Evolutionary conservation across 2,113 vertebrate species (phyloP), one percentile per base, ranked within the genome.

Genomic region (Aspidoscelis tigris): DNA sequence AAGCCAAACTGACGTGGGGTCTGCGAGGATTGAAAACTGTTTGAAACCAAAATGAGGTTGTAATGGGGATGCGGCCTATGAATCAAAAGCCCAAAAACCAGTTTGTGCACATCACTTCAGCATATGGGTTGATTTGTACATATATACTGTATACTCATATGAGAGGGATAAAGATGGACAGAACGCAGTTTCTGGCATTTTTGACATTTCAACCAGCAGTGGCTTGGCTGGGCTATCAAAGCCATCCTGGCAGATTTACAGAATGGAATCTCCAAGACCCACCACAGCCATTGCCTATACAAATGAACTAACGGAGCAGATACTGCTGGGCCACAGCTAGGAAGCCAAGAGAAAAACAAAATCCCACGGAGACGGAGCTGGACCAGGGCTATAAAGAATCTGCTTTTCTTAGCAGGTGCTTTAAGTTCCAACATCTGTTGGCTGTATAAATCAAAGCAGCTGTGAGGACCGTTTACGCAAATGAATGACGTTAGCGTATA

Each of bases 321-420:
- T 9, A 93, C 92, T 41, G 83, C 93, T 92, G 93, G 87, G 92
- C 89, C 94, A 80, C 95, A 94, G 93, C 87, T 91, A 93, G 95
- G 94, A 92, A 78, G 91, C 94, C 81, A 86, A 88, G 91, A 90
- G 93, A 89, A 89, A 95, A 93, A 94, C 93, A 93, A 95, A 95
- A 95, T 91, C 91, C 93, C 91, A 89, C 53, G 33, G 92, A 92
- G 91, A 92, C 7, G 0, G 78, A 87, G 86, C 88, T 85, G 86
- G 88, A 83, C 90, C 88, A 83, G 0, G 20, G 90, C 87, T 92
- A 77, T 93, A 96, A 95, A 94, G 94, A 95, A 94, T 93, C 91
- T 94, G 92, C 95, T 96, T 95, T 91, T 94, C 95, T 93, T 95
- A 97, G 95, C 95, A 97, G 96, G 96, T 97, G 95, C 91, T 92